Base-by-base conservation (phyloP, 2,888 invertebrate genomes). In the Smittia aterrima region DNA sequence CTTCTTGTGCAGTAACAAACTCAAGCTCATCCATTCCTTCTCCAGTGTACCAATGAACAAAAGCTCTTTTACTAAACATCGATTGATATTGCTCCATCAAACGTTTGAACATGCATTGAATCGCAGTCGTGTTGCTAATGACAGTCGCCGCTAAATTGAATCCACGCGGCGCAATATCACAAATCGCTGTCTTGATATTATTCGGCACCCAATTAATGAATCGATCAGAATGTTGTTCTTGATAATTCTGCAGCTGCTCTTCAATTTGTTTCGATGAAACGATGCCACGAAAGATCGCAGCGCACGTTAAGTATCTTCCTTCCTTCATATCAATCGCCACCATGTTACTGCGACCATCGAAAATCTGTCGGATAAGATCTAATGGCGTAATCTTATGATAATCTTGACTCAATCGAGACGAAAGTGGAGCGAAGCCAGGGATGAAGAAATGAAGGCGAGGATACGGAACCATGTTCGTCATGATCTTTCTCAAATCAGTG, bases 401-500 rank as follows among this genome's bases (percentile, higher is more conserved):
- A 1, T 85, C 87, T 77, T 87, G 86, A 75, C 86, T 87, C n/a
- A 4, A 6, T 38, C 89, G 85, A 1, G 89, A 90, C 1, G 89
- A 91, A 25, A 93, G 83, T 0, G 92, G 92, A 0, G 92, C 92
- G 79, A 92, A 89, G 16, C 86, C 86, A 1, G 93, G 91, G 86
- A 93, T 92, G 79, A 94, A 92, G 85, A 94, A 94, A 80, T 94
- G 93, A 0, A 94, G 85, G 18, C 92, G 85, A 0, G 95, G 95
- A 85, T 94, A 95, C 0, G 95, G 95, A 0, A 95, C 93, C 94
- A 95, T 94, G 82, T 95, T 95, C 25, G 94, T 92, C 0, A 92
- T 92, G n/a, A 92, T 83, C 82, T 95, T 91, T 20, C 94, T 85
- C 0, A 95, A 83, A 78, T 94, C 94, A 0, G 95, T 92, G 81